phyloP scores from a whole-genome alignment of 2,888 invertebrate genomes.

The Cylloceria caligata region DNA sequence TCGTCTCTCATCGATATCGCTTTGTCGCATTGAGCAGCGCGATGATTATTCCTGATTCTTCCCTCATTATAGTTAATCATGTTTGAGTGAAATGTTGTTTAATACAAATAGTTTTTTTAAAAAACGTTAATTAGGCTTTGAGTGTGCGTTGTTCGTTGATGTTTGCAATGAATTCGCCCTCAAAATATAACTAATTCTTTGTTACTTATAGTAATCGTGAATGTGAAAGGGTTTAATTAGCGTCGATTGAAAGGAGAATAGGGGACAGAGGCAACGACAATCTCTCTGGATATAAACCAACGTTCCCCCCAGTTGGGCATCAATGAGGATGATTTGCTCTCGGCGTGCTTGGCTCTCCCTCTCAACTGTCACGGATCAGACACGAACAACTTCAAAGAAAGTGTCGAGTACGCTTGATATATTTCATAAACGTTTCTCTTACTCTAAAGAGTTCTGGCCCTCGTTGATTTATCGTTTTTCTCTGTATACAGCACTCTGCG shows the following conservation, averaged over 20 bases:
- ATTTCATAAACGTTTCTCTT: conserved; percentile 60
- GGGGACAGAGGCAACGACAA: conserved; percentile 2
- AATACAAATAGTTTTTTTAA: background rate
- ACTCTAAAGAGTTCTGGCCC: conserved; percentile 46
- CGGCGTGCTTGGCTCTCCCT: conserved; percentile 12
- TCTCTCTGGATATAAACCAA: conserved; percentile 23
- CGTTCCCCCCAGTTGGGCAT: conserved; percentile 24
- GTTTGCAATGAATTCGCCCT: background rate
- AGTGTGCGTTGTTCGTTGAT: background rate
- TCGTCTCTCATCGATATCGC: conserved; percentile 31
- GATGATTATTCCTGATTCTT: background rate
- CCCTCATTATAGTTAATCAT: background rate
- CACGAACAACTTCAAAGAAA: conserved; percentile 60
- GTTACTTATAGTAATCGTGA: conserved; percentile 8
- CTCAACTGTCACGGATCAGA: conserved; percentile 45
- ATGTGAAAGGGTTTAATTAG: conserved; percentile 40
- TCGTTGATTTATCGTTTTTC: conserved; percentile 64
- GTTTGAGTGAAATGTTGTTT: background rate
- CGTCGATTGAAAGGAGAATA: conserved; percentile 39
- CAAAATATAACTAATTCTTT: background rate
- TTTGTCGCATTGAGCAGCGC: background rate
- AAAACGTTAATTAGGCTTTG: background rate
- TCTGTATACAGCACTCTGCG: conserved; percentile 16
- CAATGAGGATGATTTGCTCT: conserved; percentile 43
- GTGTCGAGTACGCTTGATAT: conserved; percentile 62